phyloP scores from a whole-genome alignment of 2,113 vertebrate species.

The Butastur rufipennis region DNA sequence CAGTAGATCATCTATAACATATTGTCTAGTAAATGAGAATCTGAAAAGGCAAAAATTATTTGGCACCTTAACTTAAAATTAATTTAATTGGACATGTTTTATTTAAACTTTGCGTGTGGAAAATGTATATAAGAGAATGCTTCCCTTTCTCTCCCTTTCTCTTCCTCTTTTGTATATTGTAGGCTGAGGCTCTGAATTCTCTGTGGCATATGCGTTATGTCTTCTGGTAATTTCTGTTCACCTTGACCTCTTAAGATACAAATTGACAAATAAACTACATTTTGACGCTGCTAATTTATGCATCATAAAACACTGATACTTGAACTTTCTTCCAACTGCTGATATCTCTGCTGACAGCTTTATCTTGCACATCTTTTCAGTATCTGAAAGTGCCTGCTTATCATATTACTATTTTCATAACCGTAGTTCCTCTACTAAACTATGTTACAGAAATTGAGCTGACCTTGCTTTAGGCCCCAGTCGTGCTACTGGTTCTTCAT shows the following conservation, averaged over 20 bases:
- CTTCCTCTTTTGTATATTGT: background rate
- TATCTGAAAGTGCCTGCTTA: background rate
- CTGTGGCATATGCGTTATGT: fast-evolving
- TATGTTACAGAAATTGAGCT: background rate
- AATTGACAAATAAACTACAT: background rate
- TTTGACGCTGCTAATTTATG: background rate
- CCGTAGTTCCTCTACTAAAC: background rate
- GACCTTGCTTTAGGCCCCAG: background rate
- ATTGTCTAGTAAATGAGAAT: background rate
- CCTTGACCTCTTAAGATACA: background rate
- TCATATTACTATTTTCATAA: background rate
- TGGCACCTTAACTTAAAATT: background rate
- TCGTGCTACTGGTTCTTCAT: background rate
- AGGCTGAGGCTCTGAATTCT: background rate
- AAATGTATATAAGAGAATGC: background rate
- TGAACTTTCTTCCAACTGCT: background rate
- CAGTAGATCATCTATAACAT: background rate
- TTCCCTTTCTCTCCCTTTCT: background rate
- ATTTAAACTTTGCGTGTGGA: background rate
- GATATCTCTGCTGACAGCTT: background rate
- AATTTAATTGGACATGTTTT: background rate
- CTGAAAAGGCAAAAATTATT: background rate
- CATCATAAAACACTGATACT: background rate
- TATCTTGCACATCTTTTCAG: background rate
- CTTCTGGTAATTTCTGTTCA: background rate